Evolutionary conservation across 2,113 vertebrate genomes (phyloP).

Genomic region (Apus apus): DNA sequence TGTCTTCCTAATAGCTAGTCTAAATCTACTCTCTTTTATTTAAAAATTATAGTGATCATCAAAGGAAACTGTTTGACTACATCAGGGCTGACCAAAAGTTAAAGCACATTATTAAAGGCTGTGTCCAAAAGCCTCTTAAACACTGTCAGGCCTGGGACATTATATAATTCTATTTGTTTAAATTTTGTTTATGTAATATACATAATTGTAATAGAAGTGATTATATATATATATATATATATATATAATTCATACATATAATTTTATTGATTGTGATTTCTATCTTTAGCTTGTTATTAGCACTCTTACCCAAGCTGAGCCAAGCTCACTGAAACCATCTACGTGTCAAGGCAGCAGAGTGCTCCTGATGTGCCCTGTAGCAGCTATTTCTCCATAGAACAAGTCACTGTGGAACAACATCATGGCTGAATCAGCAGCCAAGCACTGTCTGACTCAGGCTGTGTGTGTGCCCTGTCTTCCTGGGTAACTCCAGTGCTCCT

Average conservation of each 20-base stretch:
- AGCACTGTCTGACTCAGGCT: background rate
- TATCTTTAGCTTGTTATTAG: background rate
- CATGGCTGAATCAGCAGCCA: background rate
- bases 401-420: background rate
- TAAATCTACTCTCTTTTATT: no score
- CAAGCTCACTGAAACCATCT: background rate
- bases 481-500: rapidly evolving
- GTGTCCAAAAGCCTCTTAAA: background rate
- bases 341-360: background rate
- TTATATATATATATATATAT: no score
- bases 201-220: background rate
- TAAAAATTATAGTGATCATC: background rate
- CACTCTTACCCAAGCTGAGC: background rate
- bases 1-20: no score
- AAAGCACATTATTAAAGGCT: background rate
- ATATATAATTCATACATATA: no score
- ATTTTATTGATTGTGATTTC: background rate
- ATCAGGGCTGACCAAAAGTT: background rate
- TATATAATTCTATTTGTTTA: background rate
- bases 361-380: background rate
- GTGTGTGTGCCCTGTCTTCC: background rate
- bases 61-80: background rate
- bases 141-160: no score
- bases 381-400: background rate
- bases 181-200: background rate